Conservation (phyloP, 2,113 vertebrate species). For the Chinchilla lanigera region DNA sequence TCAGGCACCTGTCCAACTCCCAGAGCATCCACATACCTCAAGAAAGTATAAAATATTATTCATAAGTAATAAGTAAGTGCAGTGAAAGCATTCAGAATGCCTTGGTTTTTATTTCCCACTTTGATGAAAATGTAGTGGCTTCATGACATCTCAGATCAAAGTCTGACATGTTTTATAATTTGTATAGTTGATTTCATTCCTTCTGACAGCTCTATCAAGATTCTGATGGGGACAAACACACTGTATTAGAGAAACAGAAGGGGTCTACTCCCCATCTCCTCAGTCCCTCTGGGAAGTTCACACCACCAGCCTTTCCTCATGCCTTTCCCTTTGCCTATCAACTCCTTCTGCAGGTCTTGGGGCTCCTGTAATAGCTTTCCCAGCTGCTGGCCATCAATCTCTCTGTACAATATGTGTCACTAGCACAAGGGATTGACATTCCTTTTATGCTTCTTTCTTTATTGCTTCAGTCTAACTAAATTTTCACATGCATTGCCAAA, state of each 20-base stretch:
- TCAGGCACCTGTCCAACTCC: background rate
- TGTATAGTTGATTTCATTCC: background rate
- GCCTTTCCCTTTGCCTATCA: background rate
- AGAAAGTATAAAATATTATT: background rate
- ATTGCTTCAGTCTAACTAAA: background rate
- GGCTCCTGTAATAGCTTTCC: background rate
- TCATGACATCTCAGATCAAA: background rate
- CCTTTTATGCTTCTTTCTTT: background rate
- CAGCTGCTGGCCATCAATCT: background rate
- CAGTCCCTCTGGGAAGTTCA: background rate
- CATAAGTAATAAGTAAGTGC: background rate
- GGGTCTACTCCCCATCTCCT: background rate
- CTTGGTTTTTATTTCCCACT: background rate
- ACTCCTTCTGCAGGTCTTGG: background rate
- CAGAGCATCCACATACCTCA: background rate
- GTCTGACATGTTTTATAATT: background rate
- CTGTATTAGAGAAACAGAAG: background rate
- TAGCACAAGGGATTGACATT: background rate
- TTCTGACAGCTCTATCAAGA: background rate
- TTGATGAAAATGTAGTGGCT: slow-evolving; percentile 12
- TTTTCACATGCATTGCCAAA: background rate
- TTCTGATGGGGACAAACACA: background rate
- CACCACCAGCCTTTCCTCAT: background rate
- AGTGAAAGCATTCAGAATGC: background rate
- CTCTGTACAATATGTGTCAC: background rate